Evolutionary conservation across 2,888 invertebrate genomes (phyloP).

Genomic region (Conistra vaccinii): DNA sequence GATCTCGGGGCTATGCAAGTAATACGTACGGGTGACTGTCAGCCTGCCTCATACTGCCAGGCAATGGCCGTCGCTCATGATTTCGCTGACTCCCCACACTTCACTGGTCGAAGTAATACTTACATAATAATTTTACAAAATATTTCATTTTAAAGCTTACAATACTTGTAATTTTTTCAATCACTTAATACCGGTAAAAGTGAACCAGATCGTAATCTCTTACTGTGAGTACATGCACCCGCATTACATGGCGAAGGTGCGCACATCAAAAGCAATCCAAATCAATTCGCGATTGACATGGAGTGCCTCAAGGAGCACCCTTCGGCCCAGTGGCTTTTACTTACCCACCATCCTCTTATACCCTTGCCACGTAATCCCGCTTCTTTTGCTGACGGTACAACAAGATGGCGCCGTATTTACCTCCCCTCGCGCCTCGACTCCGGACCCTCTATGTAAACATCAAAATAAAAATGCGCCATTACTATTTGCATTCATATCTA

Average conservation of each 20-base stretch:
- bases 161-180: not conserved
- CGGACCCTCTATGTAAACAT: conserved; percentile 89
- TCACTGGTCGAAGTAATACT: not conserved
- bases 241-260: conserved; percentile 26
- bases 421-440: conserved; percentile 67
- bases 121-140: not conserved
- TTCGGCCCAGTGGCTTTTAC: conserved; percentile 74
- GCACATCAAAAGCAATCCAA: conserved; percentile 53
- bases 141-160: not conserved
- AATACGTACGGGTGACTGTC: not conserved
- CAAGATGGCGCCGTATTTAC: conserved; percentile 88
- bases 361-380: conserved; percentile 66
- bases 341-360: conserved; percentile 69
- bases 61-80: not conserved
- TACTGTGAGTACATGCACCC: conserved; percentile 19
- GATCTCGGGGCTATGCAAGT: not conserved
- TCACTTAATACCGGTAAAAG: not conserved
- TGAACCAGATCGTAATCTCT: not conserved
- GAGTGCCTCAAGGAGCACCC: conserved; percentile 58
- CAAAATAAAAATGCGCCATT: conserved; percentile 90
- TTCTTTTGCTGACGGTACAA: conserved; percentile 84
- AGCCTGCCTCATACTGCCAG: not conserved
- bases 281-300: conserved; percentile 53
- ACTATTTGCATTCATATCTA: conserved; percentile 91
- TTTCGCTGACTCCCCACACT: not conserved